These are phyloP conservation scores for Pristionchus arcanus DNA, from an alignment of 2,888 invertebrate genomes.

Conservation along the genomic window DNA sequence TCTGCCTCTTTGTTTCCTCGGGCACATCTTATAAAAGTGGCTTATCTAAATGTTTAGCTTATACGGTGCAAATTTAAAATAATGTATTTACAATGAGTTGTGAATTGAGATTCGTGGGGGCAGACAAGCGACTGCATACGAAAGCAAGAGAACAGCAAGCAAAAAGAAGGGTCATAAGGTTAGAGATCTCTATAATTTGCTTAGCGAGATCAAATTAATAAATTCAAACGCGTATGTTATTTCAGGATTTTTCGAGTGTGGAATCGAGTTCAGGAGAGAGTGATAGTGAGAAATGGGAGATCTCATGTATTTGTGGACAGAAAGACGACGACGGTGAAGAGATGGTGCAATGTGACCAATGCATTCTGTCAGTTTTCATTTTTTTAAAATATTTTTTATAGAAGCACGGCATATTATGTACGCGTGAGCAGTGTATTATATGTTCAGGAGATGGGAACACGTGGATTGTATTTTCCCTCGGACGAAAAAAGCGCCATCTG, in stretches of 20 bases:
- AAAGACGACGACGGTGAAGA: conserved; percentile 61
- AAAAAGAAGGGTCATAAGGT: not conserved
- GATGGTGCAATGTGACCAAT: conserved; percentile 65
- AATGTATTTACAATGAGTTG: not conserved
- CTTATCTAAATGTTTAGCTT: no score
- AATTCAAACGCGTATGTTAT: not conserved
- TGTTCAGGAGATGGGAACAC: conserved; percentile 64
- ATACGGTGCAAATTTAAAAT: not conserved
- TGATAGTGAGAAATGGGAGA: conserved; percentile 55
- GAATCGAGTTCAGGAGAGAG: not conserved
- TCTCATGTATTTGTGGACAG: conserved; percentile 59
- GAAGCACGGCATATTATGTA: no score
- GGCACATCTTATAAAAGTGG: no score
- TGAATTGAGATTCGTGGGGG: not conserved
- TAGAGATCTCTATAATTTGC: not conserved
- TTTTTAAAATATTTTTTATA: no score
- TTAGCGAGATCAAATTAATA: no score
- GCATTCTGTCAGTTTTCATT: conserved; percentile 61
- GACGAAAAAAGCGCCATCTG: conserved; percentile 39
- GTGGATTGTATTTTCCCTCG: conserved; percentile 58
- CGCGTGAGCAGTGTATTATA: no score
- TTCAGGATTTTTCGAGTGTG: not conserved
- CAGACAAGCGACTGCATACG: not conserved
- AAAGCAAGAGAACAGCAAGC: not conserved
- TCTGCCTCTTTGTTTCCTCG: no score